Conservation (phyloP, 2,797 vertebrate genomes). For the Bovichtus diacanthus region DNA sequence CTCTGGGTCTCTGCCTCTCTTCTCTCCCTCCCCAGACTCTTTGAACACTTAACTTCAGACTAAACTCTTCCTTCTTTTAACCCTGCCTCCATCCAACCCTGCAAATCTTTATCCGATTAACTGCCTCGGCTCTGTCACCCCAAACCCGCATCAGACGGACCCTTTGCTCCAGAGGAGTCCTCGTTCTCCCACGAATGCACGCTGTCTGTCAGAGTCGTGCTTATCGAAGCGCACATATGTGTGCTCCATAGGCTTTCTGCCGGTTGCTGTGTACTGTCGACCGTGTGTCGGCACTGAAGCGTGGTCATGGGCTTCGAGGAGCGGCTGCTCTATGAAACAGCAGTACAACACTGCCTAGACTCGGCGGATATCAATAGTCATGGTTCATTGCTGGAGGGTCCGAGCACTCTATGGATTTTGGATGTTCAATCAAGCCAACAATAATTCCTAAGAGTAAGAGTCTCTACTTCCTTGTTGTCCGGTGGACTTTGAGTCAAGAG, state of each 20-base stretch:
- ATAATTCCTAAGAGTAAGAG: conserved; percentile 26
- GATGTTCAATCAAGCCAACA: conserved; percentile 51
- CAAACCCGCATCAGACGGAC: conserved; percentile 50
- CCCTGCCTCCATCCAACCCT: conserved; percentile 39
- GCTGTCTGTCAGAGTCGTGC: conserved; percentile 45
- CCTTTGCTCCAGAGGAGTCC: conserved; percentile 51
- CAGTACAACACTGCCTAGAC: conserved; percentile 32
- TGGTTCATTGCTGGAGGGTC: conserved; percentile 36
- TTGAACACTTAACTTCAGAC: conserved; percentile 67
- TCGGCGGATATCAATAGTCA: conserved; percentile 34
- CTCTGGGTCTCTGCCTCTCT: conserved; percentile 60
- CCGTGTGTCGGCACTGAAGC: conserved; percentile 50
- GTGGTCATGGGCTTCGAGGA: conserved; percentile 46
- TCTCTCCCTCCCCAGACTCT: conserved; percentile 63
- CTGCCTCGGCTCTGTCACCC: conserved; percentile 49
- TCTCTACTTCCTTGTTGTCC: conserved; percentile 28
- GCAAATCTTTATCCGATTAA: conserved; percentile 57
- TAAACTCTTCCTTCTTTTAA: conserved; percentile 63
- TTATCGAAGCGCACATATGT: conserved; percentile 30
- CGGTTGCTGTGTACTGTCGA: conserved; percentile 11
- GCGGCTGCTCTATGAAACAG: conserved; percentile 43
- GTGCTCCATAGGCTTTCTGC: conserved; percentile 31
- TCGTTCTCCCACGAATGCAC: conserved; percentile 30
- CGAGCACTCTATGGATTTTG: conserved; percentile 48
- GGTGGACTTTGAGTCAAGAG: conserved; percentile 53